A percentile compares a stretch with the other conserved stretches of the same genome.
These are phyloP conservation scores for Ephialtes manifestator DNA, from an alignment of 2,888 invertebrate genomes.

Conservation along the genomic window DNA sequence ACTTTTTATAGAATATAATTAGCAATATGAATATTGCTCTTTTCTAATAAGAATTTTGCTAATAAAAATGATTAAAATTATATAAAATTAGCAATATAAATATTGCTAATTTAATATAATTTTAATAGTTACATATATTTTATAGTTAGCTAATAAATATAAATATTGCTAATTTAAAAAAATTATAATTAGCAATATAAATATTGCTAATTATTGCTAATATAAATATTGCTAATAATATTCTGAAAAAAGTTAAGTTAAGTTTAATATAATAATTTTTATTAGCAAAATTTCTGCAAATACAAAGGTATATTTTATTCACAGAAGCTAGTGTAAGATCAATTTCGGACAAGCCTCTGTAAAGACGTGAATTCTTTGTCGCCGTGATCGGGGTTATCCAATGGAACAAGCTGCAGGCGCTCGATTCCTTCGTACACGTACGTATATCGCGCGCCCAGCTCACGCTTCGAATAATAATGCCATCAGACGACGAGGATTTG, in stretches of 20 bases:
- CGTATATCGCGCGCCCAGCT: conserved; percentile 74
- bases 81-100: too few species aligned
- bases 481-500: conserved; percentile 16
- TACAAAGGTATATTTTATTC: background rate
- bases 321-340: background rate
- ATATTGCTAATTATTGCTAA: too few species aligned
- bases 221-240: too few species aligned
- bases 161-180: too few species aligned
- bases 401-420: conserved; percentile 14
- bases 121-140: too few species aligned
- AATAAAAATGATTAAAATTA: too few species aligned
- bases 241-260: too few species aligned
- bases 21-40: too few species aligned
- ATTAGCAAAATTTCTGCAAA: background rate
- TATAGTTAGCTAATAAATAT: too few species aligned
- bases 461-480: conserved; percentile 53
- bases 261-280: background rate
- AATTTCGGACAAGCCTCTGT: conserved; percentile 14
- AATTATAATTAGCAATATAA: background rate
- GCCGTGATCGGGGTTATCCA: background rate
- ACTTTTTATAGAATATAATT: too few species aligned
- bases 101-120: too few species aligned
- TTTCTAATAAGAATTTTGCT: too few species aligned
- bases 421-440: conserved; percentile 36
- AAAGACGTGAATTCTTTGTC: conserved; percentile 2